Base-by-base conservation (phyloP, 2,888 invertebrate species). In the Hydraecia micacea region DNA sequence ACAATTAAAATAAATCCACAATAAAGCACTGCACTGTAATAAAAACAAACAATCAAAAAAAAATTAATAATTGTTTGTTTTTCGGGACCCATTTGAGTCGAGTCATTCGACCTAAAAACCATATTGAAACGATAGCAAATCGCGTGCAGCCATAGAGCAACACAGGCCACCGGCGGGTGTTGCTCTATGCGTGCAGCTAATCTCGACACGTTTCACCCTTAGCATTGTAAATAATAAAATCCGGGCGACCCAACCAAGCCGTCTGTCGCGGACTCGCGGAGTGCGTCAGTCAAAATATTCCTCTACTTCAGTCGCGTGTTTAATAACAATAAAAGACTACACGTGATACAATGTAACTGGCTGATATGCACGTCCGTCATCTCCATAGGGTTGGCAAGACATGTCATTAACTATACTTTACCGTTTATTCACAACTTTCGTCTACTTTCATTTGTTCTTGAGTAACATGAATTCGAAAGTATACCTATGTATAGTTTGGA, bases 181-280 rank as follows among this genome's bases (percentile, higher is more conserved):
- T n/a, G n/a, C n/a, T n/a, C n/a, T n/a, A n/a, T n/a, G 86, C 84
- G 84, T 85, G 84, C 73, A 21, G 60, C 63, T 78, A 68, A 86
- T 86, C 73, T 76, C 42, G 9, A 73, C 83, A 81, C 71, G 73
- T 65, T 73, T 75, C 62, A 75, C 75, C 78, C 86, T 62, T 73
- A 60, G 39, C 15, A 62, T 66, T 66, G 73, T 68, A 75, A 76
- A 79, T 83, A 82, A 84, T 83, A 83, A 79, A 83, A 83, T 42
- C 62, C 21, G 36, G 60, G 67, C 75, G 52, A 55, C 78, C 83
- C 75, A 73, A 73, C 75, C 73, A 68, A 62, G 65, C 73, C 75
- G 83, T 83, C 79, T 76, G 81, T 58, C 60, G 55, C 32, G 42
- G 42, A 13, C 32, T 62, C 52, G 65, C 32, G 55, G 18, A 32